phyloP scores from a whole-genome alignment of 2,113 vertebrate species.

The Gasterosteus aculeatus region DNA sequence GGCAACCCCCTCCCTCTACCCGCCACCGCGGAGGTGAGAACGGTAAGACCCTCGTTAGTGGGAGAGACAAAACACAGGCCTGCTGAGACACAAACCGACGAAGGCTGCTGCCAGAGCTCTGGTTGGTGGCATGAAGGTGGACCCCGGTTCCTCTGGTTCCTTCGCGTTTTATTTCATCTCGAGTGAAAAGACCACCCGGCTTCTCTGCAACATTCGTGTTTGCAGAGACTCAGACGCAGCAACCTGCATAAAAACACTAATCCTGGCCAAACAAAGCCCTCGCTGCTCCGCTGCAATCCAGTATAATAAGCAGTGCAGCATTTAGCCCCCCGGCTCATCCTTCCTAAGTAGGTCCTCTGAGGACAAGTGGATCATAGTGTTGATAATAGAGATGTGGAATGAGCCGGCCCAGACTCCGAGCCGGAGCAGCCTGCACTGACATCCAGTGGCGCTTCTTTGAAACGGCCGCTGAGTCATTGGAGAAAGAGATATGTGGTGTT shows the following conservation, averaged over 20 bases:
- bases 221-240: constrained; percentile 26
- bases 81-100: constrained; percentile 14
- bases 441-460: constrained; percentile 62
- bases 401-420: background rate
- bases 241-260: constrained; percentile 38
- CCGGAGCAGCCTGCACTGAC: constrained; percentile 61
- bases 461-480: constrained; percentile 10
- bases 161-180: constrained; percentile 24
- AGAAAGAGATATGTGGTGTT: background rate
- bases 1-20: constrained; percentile 86
- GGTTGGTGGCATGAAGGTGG: constrained; percentile 16
- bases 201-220: constrained; percentile 12
- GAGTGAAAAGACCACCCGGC: constrained; percentile 28
- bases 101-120: constrained; percentile 26
- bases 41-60: constrained; percentile 79
- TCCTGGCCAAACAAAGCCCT: constrained; percentile 41
- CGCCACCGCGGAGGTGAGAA: constrained; percentile 92
- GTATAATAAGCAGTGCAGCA: constrained; percentile 64
- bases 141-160: constrained; percentile 17
- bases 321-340: constrained; percentile 69
- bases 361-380: constrained; percentile 68
- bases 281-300: constrained; percentile 40
- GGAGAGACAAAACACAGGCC: constrained; percentile 42
- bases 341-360: constrained; percentile 75
- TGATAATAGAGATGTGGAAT: constrained; percentile 55